Percentiles rank a stretch among this genome's conserved stretches.
Evolutionary conservation across 35 echinoderm and acorn worm species (phyloP).

Genomic region (Patiria miniata): DNA sequence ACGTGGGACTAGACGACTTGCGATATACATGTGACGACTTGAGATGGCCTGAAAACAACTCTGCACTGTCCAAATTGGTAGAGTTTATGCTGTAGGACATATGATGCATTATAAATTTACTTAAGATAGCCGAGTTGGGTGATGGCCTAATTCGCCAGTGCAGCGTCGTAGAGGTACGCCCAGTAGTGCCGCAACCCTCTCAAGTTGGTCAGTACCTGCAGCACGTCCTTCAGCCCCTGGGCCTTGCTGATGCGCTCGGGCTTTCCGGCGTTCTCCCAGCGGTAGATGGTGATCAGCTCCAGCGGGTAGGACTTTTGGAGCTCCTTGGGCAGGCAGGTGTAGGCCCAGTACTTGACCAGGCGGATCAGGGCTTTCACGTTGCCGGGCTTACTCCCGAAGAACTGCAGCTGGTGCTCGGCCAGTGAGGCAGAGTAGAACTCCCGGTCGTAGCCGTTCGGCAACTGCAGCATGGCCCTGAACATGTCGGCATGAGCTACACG

Average conservation of each 20-base stretch:
- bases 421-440: conserved; percentile 26
- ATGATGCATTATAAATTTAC: background rate
- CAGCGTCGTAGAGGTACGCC: background rate
- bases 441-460: background rate
- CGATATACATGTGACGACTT: too few species aligned
- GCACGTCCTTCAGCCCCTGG: conserved; percentile 4
- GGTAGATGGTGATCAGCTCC: conserved; percentile 37
- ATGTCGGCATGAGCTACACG: background rate
- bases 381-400: background rate
- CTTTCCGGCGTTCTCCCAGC: conserved; percentile 7
- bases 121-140: background rate
- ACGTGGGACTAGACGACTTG: too few species aligned
- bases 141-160: background rate
- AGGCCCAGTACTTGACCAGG: conserved; percentile 28
- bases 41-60: too few species aligned
- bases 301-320: background rate
- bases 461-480: conserved; percentile 6
- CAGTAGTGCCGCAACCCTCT: background rate
- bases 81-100: background rate
- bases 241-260: background rate
- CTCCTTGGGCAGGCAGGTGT: background rate
- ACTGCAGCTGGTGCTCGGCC: conserved; percentile 7
- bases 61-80: too few species aligned
- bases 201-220: background rate
- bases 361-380: conserved; percentile 18